Evolutionary conservation across 2,797 vertebrate species (phyloP), one percentile per base, ranked within the genome.

Genomic region (Gadopsis marmoratus): DNA sequence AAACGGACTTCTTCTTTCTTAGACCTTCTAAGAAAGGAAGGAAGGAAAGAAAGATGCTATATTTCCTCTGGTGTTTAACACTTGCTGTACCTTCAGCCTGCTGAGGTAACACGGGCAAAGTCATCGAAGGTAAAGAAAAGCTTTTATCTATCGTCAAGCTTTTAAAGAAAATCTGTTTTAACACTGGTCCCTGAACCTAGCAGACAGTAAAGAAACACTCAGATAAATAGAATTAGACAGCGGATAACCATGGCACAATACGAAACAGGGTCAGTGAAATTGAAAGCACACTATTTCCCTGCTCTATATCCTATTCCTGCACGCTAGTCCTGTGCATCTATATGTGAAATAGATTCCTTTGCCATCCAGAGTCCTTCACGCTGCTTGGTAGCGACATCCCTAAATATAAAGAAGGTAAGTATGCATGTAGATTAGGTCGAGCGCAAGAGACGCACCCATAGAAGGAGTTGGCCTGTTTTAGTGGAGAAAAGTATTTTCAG

Each of bases 271-370:
- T 76, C 68, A 86, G 82, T 86, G 76, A 87, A 86, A 91, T 85
- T 90, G 84, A 88, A 91, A 89, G 85, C 78, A 88, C 76, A 88
- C 60, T 62, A 67, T 87, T 83, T 81, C 70, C 66, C 73, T 84
- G 83, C 81, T 88, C 67, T 80, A 56, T 83, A 72, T 85, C 83
- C 83, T 80, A 77, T 86, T 82, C 76, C 79, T 83, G 75, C 71
- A 65, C 26, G 66, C 78, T 69, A 83, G 70, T 75, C 80, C 82
- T 92, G 90, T 93, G 93, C 88, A 91, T 91, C 88, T 92, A 74
- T 67, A 93, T 94, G 93, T 94, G 91, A 94, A 94, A 95, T 93
- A 85, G 87, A 92, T 91, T 90, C 76, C 82, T 83, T 47, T 86
- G 87, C 91, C 88, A 91, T 83, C 81, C 88, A 71, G 80, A 89